phyloP scores from a whole-genome alignment of 2,113 vertebrate genomes.

The Thalassarche chlororhynchos region DNA sequence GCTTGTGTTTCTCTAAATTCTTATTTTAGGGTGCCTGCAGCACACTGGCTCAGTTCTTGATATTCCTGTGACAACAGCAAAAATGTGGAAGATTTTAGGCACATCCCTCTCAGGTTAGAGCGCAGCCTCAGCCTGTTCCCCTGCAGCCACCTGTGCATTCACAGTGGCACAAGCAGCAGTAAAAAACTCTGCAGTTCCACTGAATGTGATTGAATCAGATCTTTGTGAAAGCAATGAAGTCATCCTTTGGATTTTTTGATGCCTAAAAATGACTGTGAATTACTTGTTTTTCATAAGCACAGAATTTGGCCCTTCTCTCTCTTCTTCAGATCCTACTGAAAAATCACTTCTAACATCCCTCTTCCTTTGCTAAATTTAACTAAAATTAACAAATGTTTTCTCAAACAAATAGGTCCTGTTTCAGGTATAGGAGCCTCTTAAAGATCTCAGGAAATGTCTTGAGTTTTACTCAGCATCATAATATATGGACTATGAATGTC shows the following conservation, averaged over 20 bases:
- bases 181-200: neutral
- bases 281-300: neutral
- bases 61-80: neutral
- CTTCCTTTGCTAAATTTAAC: neutral
- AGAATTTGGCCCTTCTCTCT: neutral
- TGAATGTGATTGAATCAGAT: neutral
- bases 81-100: neutral
- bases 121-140: neutral
- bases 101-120: neutral
- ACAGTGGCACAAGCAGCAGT: neutral
- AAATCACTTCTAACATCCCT: neutral
- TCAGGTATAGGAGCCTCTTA: neutral
- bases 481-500: neutral
- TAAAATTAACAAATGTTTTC: neutral
- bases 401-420: neutral
- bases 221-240: neutral
- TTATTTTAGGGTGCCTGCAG: neutral
- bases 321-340: neutral
- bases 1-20: neutral
- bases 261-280: neutral
- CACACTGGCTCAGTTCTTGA: neutral
- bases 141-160: neutral
- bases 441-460: neutral
- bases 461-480: neutral
- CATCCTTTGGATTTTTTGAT: neutral